Percentiles rank a stretch among this genome's conserved stretches.
Conservation (phyloP, 2,888 invertebrate genomes). For the Anthoptus insignis region DNA sequence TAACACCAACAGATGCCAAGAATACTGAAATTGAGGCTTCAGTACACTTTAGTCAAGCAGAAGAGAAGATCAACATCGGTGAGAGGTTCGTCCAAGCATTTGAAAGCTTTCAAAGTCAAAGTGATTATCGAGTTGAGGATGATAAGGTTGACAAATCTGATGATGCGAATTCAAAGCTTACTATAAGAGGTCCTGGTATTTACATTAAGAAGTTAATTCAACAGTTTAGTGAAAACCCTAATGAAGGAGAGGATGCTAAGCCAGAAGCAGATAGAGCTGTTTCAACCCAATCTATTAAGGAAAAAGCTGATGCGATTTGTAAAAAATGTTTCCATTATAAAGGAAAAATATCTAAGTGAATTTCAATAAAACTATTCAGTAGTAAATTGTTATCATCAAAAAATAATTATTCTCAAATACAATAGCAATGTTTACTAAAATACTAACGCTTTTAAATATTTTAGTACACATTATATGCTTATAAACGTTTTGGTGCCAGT, state of each 20-base stretch:
- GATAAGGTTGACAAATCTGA: slow-evolving; percentile 56
- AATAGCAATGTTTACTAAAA: no score
- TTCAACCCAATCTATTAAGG: slow-evolving; percentile 70
- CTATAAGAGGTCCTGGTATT: slow-evolving; percentile 78
- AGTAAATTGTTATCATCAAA: no score
- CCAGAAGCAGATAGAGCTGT: slow-evolving; percentile 73
- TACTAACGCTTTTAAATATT: no score
- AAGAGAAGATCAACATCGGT: slow-evolving; percentile 73
- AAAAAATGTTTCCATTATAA: slow-evolving; percentile 84
- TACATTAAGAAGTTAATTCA: slow-evolving; percentile 82
- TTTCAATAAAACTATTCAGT: no score
- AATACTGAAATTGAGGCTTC: slow-evolving; percentile 54
- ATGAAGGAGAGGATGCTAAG: slow-evolving; percentile 72
- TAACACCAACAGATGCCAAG: slow-evolving; percentile 76
- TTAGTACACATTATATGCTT: no score
- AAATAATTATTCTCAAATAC: no score
- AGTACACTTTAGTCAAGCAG: slow-evolving; percentile 63
- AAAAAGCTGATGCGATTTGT: slow-evolving; percentile 81
- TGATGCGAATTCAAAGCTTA: slow-evolving; percentile 65
- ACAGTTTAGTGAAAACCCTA: slow-evolving; percentile 81
- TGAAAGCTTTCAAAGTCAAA: slow-evolving; percentile 66
- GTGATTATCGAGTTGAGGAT: slow-evolving; percentile 59
- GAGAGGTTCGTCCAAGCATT: slow-evolving; percentile 70
- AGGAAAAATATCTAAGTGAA: slow-evolving; percentile 75
- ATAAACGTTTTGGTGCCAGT: no score